phyloP scores from a whole-genome alignment of 2,113 vertebrate species.

The Serilophus lunatus region DNA sequence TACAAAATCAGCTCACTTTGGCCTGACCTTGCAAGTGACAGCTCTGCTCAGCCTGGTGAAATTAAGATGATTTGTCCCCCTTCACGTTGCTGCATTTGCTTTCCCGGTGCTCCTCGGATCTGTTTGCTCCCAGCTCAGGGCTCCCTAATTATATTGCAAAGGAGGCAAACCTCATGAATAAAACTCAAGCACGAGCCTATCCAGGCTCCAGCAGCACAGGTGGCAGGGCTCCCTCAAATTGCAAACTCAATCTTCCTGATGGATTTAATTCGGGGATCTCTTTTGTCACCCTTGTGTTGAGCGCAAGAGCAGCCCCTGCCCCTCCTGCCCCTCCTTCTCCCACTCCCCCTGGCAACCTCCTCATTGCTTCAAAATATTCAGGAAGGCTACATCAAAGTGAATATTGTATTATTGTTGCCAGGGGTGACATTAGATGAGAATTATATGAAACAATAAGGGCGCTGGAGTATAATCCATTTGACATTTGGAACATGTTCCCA shows the following conservation, averaged over 20 bases:
- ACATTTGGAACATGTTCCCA: constrained; percentile 33
- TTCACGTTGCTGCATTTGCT: neutral
- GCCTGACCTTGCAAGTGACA: constrained; percentile 19
- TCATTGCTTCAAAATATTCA: neutral
- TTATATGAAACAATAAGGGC: constrained; percentile 43
- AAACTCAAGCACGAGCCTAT: neutral
- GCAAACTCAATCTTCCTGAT: neutral
- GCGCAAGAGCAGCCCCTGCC: neutral
- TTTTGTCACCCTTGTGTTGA: neutral
- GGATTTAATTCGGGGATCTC: neutral
- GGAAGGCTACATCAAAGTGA: neutral
- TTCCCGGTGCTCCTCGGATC: neutral
- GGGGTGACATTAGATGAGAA: constrained; percentile 54
- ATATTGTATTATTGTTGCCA: constrained; percentile 39
- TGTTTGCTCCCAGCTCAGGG: neutral
- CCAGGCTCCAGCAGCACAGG: neutral
- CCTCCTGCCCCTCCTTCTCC: neutral
- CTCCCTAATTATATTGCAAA: neutral
- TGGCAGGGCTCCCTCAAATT: neutral
- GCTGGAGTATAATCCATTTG: constrained; percentile 42
- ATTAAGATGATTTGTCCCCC: constrained; percentile 7
- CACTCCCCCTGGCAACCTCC: neutral
- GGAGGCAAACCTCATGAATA: neutral
- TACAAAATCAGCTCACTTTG: neutral
- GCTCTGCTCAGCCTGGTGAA: neutral